Base-by-base conservation (phyloP, 2,888 invertebrate genomes). In the Hofmannophila pseudospretella region DNA sequence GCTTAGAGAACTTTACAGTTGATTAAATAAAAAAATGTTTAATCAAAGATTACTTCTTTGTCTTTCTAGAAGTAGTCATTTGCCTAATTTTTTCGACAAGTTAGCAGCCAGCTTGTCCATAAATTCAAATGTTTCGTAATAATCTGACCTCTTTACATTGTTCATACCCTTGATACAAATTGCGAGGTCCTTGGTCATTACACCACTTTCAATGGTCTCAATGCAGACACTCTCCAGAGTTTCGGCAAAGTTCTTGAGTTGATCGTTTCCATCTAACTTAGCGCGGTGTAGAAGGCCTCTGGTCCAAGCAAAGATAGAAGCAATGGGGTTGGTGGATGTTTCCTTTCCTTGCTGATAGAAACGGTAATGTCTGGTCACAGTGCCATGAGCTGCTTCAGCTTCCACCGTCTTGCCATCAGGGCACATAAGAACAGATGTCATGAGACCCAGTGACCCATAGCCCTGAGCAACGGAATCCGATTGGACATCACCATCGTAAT, bases 221-320 rank as follows among this genome's bases (percentile, higher is more conserved):
- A 99, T 81, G 81, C 99, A 99, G 10, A 97, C 97, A 45, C 89
- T 89, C 66, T 98, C 98, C 36, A 99, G 88, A 13, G 92, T 91
- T 53, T 93, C 89, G n/a, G 96, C 94, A 70, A 98, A 99, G 39
- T 89, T 88, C 49, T 89, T 88, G 31, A 98, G 88, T 32, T 88
- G 88, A 4, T 77, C 65, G 67, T 99, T 99, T 53, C 92, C 88
- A 68, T 99, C 99, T 45, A 99, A 88, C 66, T 97, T 96, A 39
- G 98, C 99, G 40, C 99, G 92, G 69, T 99, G 99, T 34, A 95
- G 79, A 3, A 99, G 88, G 31, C 98, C 99, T 55, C 93, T 90
- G 0, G 97, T 96, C 99, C 99, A 99, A 1, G 99, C 99, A 79
- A 98, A 99, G 64, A 99, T 99, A 0, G 98, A 99, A 12, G 99